Evolutionary conservation across 2,113 vertebrate genomes (phyloP).

Genomic region (Macheiramphus alcinus): DNA sequence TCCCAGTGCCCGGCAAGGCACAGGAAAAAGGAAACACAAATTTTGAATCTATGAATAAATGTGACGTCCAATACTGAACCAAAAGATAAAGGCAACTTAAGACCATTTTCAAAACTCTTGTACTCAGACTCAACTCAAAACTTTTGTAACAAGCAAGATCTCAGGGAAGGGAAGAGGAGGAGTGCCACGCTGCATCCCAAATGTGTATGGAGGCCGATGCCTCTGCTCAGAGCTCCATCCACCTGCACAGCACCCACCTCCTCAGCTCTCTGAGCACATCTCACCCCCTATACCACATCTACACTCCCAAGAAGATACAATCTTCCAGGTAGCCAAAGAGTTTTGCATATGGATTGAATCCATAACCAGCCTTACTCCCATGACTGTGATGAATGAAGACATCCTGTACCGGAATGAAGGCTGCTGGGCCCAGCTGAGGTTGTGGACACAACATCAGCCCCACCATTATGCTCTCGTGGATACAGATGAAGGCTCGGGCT

Average conservation of each 20-base stretch:
- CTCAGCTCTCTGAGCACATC: background rate
- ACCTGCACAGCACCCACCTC: background rate
- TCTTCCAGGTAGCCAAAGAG: background rate
- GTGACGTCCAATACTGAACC: background rate
- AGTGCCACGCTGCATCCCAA: background rate
- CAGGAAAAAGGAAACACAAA: background rate
- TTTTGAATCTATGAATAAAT: background rate
- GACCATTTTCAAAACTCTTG: background rate
- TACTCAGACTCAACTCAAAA: too few relatives aligned
- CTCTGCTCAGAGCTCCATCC: background rate
- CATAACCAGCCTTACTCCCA: background rate
- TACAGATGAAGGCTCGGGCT: background rate
- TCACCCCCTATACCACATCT: background rate
- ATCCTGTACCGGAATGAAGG: background rate
- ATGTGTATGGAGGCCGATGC: fast-evolving
- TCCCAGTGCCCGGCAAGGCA: fast-evolving
- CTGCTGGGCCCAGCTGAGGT: background rate
- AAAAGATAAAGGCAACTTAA: background rate
- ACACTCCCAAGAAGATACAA: background rate
- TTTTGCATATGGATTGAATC: background rate
- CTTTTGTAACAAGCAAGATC: background rate
- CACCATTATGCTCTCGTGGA: background rate
- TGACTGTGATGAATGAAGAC: background rate
- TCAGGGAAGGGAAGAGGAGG: background rate
- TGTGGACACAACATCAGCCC: background rate